phyloP scores from a whole-genome alignment of 2,797 vertebrate genomes.

The Melanotaenia boesemani region DNA sequence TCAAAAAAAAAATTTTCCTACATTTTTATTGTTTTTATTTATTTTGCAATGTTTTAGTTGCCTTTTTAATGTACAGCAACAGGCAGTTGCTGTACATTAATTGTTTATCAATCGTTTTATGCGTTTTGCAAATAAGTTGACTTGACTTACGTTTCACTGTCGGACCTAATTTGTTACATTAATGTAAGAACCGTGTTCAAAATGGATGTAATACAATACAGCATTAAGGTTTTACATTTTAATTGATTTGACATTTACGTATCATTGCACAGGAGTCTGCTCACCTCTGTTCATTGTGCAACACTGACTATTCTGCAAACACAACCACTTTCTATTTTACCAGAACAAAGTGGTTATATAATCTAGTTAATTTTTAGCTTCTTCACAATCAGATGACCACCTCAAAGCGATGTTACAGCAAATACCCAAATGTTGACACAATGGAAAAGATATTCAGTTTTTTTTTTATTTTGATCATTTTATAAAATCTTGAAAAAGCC shows the following conservation, averaged over 20 bases:
- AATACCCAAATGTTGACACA: not conserved
- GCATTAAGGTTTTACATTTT: too few species aligned
- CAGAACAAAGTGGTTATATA: conserved; percentile 4
- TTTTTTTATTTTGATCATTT: not conserved
- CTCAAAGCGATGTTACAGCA: not conserved
- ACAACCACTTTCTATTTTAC: conserved; percentile 12
- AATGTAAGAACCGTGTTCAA: not conserved
- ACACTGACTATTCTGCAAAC: not conserved
- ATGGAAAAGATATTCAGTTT: not conserved
- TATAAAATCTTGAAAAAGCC: not conserved
- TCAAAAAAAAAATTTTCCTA: too few species aligned
- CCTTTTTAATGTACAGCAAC: too few species aligned
- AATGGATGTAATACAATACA: not conserved
- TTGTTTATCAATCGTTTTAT: too few species aligned
- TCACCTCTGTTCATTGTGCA: not conserved
- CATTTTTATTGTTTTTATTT: too few species aligned
- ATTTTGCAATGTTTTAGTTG: too few species aligned
- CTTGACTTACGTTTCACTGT: too few species aligned
- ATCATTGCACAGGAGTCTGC: not conserved
- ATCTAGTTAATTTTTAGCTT: conserved; percentile 4
- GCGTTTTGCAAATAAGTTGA: not conserved
- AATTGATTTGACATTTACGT: not conserved
- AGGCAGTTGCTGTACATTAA: too few species aligned
- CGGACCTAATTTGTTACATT: not conserved
- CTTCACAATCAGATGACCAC: not conserved